A percentile compares a stretch with the other conserved stretches of the same genome.
phyloP scores from a whole-genome alignment of 2,113 vertebrate species.

The Daphoenositta chrysoptera region DNA sequence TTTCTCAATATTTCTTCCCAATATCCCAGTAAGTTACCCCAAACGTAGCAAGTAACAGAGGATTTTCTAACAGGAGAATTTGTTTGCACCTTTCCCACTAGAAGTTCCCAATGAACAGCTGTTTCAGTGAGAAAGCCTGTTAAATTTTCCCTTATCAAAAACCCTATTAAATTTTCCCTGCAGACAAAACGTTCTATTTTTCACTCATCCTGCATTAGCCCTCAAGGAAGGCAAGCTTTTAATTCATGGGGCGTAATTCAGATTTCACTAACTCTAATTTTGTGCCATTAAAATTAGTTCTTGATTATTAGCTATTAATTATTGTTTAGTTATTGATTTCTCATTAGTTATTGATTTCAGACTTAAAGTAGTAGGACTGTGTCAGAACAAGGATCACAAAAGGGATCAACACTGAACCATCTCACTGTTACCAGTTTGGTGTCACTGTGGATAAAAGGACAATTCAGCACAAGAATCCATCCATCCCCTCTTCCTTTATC shows the following conservation, averaged over 20 bases:
- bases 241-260: neutral
- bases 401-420: neutral
- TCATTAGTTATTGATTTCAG: neutral
- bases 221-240: neutral
- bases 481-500: neutral
- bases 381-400: neutral
- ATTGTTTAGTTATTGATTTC: neutral
- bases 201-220: neutral
- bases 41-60: neutral
- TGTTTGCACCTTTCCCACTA: neutral
- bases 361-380: neutral
- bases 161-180: neutral
- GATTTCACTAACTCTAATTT: neutral
- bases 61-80: neutral
- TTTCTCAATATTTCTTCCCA: neutral
- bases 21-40: neutral
- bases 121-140: neutral
- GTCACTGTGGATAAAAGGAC: neutral
- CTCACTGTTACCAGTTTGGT: neutral
- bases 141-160: neutral
- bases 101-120: neutral
- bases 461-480: neutral
- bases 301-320: neutral
- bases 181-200: neutral
- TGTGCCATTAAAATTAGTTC: neutral